Conservation (phyloP, 2,797 vertebrate species). For the Lagocephalus sceleratus region DNA sequence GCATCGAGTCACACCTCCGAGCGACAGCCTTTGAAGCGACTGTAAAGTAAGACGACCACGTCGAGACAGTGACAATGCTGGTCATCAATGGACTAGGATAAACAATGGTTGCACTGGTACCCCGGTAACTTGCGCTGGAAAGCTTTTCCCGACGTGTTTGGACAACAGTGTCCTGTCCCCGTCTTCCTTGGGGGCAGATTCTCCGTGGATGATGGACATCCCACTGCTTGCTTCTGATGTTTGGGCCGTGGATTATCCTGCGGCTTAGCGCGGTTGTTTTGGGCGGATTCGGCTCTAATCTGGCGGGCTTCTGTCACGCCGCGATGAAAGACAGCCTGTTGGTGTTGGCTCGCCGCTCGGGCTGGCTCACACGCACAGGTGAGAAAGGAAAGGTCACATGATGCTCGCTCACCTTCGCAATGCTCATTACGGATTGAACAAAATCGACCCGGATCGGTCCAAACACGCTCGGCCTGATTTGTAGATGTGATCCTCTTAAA, state of each 20-base stretch:
- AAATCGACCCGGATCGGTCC: constrained; percentile 32
- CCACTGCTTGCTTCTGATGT: constrained; percentile 67
- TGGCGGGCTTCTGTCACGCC: constrained; percentile 62
- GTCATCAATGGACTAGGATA: too few relatives aligned
- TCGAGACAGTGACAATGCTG: too few relatives aligned
- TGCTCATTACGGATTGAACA: constrained; percentile 13
- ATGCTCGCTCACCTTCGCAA: constrained; percentile 6
- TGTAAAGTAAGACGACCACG: constrained; percentile 65
- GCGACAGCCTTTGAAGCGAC: constrained; percentile 39
- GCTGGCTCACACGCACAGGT: constrained; percentile 70
- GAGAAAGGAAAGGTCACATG: constrained; percentile 41
- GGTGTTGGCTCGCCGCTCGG: constrained; percentile 57
- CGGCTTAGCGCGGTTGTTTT: constrained; percentile 66
- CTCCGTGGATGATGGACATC: constrained; percentile 56
- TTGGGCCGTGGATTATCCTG: constrained; percentile 65
- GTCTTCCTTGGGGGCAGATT: constrained; percentile 66
- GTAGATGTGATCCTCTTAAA: too few relatives aligned
- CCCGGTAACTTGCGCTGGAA: constrained; percentile 42
- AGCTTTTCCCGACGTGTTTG: constrained; percentile 58
- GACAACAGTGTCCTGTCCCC: constrained; percentile 48
- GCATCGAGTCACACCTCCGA: constrained; percentile 36
- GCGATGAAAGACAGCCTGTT: constrained; percentile 72
- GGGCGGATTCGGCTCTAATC: constrained; percentile 67
- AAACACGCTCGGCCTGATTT: constrained; percentile 52
- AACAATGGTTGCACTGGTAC: neutral